Percentiles rank a stretch among this genome's conserved stretches.
These are phyloP conservation scores for Serinus canaria DNA, from an alignment of 2,113 vertebrate species.

Conservation along the genomic window DNA sequence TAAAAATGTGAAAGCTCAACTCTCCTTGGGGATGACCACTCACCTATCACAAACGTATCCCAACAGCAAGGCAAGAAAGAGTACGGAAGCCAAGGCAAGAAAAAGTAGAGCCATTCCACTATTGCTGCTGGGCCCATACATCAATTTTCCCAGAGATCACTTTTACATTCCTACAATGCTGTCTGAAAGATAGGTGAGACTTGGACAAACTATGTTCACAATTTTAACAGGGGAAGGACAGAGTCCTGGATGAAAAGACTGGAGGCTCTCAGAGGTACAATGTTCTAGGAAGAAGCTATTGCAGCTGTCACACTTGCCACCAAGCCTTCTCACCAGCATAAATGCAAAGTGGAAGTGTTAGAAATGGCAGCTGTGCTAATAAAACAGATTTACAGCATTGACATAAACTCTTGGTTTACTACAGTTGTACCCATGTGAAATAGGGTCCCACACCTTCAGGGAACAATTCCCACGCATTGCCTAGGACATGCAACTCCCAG, in stretches of 20 bases:
- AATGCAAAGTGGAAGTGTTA: not conserved
- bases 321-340: not conserved
- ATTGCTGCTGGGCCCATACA: fast-evolving
- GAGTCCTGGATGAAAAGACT: not conserved
- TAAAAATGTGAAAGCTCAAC: not conserved
- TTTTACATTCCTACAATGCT: not conserved
- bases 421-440: not conserved
- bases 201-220: not conserved
- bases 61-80: not conserved
- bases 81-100: not conserved
- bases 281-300: not conserved
- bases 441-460: not conserved
- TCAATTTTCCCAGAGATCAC: not conserved
- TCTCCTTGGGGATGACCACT: not conserved
- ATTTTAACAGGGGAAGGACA: not conserved
- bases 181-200: not conserved
- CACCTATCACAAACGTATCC: fast-evolving
- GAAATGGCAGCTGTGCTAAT: conserved; percentile 5
- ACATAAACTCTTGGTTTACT: not conserved
- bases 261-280: not conserved
- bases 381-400: not conserved
- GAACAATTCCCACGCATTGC: not conserved
- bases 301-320: not conserved
- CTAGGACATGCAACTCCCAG: not conserved
- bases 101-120: not conserved